phyloP scores from a whole-genome alignment of 2,113 vertebrate genomes.

The Conger conger region DNA sequence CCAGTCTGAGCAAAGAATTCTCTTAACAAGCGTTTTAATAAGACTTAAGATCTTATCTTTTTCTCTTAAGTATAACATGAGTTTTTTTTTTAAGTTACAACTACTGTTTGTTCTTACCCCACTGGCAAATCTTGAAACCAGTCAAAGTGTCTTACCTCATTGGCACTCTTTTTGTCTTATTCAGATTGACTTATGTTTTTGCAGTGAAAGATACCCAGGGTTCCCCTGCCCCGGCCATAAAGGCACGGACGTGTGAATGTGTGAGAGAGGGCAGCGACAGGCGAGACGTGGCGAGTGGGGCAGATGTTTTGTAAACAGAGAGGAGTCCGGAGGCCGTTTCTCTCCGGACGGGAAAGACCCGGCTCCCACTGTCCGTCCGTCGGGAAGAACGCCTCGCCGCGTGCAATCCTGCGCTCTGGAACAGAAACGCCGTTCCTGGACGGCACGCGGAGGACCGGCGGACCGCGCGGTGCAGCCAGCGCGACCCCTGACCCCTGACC shows the following conservation, averaged over 20 bases:
- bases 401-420: conserved; percentile 20
- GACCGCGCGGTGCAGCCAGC: conserved; percentile 3
- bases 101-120: too few species aligned
- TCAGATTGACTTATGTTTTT: too few species aligned
- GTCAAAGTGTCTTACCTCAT: too few species aligned
- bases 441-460: background rate
- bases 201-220: too few species aligned
- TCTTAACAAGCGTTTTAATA: too few species aligned
- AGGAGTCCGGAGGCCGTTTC: conserved; percentile 14
- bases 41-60: too few species aligned
- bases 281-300: background rate
- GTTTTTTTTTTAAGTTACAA: too few species aligned
- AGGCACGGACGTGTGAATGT: conserved; percentile 16
- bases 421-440: conserved; percentile 19
- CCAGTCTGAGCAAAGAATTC: too few species aligned
- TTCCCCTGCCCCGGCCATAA: background rate
- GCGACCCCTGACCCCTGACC: conserved; percentile 7
- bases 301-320: conserved; percentile 23
- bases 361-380: conserved; percentile 10
- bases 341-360: background rate
- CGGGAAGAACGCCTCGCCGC: background rate
- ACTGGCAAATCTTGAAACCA: too few species aligned
- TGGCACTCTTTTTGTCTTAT: too few species aligned
- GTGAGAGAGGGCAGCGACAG: background rate
- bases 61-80: too few species aligned